Base-by-base conservation (phyloP, 2,888 invertebrate species). In the Pseudeuparius sepicola region DNA sequence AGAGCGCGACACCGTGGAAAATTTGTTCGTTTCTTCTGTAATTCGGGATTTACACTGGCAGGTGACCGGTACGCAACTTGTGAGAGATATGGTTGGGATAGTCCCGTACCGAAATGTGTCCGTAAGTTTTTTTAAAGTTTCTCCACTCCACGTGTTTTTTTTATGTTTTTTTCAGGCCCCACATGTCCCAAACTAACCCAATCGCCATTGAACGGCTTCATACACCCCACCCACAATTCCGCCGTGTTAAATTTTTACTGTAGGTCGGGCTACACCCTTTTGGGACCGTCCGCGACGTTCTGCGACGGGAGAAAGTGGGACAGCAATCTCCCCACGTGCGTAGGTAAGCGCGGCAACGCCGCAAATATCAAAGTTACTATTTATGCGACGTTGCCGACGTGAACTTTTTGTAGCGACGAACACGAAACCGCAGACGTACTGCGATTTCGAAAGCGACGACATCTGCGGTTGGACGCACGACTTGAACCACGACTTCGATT, bases 401-500 rank as follows among this genome's bases (percentile, higher is more conserved):
- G 29, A 29, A 30, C 24, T 20, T 37, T 26, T 29, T 32, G 14
- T 26, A 70, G 68, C 55, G 24, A 46, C 59, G 3, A 56, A 49
- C 14, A 55, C 56, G 1, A 49, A 53, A 15, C 61, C 66, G 0
- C 53, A 62, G 6, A 55, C 69, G 16, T 66, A 62, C 14, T 83
- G 83, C 46, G 73, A 80, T 52, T 83, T 83, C 49, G 82, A 83
- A 56, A 62, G 63, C 0, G 60, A 65, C 0, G 70, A 72, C 44
- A 53, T 83, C 0, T 88, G 88, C 47, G 84, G 81, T n/a, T 88
- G 87, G 87, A 70, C 63, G 0, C 75, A 78, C 25, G 83, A 83
- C 37, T 65, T 73, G 0, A 62, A 66, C 1, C 74, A 79, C 41
- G 76, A 82, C 54, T 81, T 83, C 43, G 79, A 82, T 46, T 88